Conservation (phyloP, 2,797 vertebrate genomes). For the Spondyliosoma cantharus region DNA sequence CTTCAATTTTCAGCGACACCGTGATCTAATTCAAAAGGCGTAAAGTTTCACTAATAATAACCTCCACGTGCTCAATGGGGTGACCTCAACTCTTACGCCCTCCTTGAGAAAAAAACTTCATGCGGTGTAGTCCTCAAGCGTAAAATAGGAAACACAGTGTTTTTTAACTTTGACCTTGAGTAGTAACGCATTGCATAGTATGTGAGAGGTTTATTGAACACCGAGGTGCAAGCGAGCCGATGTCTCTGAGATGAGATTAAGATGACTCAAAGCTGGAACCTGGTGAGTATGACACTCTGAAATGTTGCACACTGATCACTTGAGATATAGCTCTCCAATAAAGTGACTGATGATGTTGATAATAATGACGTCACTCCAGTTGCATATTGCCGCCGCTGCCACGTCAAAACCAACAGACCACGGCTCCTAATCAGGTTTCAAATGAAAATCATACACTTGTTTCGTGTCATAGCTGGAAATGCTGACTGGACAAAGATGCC, state of each 20-base stretch:
- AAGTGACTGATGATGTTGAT: neutral
- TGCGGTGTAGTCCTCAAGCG: no score
- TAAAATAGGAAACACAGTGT: neutral
- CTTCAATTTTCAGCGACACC: neutral
- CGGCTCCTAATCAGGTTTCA: neutral
- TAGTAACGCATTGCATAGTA: no score
- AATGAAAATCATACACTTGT: neutral
- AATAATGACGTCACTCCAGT: neutral
- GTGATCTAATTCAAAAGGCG: neutral
- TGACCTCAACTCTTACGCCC: slow-evolving; percentile 16
- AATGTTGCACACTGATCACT: no score
- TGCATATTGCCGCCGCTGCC: neutral
- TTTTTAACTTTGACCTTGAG: neutral
- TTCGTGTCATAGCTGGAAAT: neutral
- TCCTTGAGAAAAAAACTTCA: neutral
- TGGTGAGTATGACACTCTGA: neutral
- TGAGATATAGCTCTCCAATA: accelerated
- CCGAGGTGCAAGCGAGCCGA: neutral
- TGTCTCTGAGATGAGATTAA: neutral
- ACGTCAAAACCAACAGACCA: neutral
- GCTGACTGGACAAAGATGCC: neutral
- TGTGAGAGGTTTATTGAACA: neutral
- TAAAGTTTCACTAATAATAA: neutral
- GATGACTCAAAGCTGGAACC: neutral
- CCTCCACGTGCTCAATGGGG: slow-evolving; percentile 13